These are phyloP conservation scores for Myotis myotis DNA, from an alignment of 2,797 vertebrate species.

Conservation along the genomic window DNA sequence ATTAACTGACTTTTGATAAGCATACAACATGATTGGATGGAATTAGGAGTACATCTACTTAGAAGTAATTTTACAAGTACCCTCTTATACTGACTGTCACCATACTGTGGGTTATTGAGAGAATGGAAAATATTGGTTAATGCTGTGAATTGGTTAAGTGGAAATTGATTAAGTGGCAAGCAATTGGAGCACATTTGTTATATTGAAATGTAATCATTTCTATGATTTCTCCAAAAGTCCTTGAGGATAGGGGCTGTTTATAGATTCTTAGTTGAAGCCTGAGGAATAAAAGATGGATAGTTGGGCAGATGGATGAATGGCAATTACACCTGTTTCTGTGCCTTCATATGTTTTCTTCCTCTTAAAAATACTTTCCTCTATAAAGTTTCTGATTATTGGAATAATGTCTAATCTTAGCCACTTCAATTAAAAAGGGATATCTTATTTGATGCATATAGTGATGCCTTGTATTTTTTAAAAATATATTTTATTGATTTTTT, in stretches of 20 bases:
- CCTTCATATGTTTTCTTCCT: not conserved
- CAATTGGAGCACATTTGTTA: not conserved
- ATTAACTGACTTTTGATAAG: not conserved
- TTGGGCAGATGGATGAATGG: not conserved
- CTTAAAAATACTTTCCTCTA: slow-evolving; percentile 22
- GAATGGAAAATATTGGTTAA: not conserved
- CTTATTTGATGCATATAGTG: not conserved
- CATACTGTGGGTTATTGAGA: not conserved
- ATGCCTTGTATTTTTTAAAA: slow-evolving; percentile 2
- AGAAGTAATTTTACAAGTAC: not conserved
- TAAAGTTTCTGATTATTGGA: not conserved
- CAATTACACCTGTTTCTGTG: not conserved
- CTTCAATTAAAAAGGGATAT: not conserved
- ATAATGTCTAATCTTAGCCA: not conserved
- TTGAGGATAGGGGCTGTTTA: not conserved
- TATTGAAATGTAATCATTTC: not conserved
- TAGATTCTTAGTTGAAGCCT: not conserved
- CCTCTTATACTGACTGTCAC: not conserved
- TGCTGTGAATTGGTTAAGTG: not conserved
- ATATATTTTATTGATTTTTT: no score
- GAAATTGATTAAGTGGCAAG: not conserved
- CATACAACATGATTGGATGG: not conserved
- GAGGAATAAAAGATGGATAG: not conserved
- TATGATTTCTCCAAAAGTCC: not conserved
- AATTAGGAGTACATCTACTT: not conserved